These are phyloP conservation scores for Pelecanus crispus DNA, from an alignment of 2,113 vertebrate species.

Conservation along the genomic window DNA sequence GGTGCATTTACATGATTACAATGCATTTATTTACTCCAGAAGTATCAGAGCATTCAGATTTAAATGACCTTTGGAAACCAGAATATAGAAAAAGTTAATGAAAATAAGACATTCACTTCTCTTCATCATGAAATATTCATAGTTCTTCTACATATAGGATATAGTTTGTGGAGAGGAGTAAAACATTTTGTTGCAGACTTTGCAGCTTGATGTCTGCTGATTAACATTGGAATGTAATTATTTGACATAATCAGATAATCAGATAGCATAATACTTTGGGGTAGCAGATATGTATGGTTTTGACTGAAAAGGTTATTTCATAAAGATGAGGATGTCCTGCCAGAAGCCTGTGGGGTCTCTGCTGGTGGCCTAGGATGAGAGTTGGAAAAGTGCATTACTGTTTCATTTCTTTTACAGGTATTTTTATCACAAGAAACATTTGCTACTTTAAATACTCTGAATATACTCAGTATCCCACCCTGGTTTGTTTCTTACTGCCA, in stretches of 20 bases:
- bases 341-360: not conserved
- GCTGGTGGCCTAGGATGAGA: not conserved
- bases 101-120: not conserved
- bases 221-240: not conserved
- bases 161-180: not conserved
- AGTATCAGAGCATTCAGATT: not conserved
- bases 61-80: not conserved
- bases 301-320: not conserved
- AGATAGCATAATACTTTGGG: not conserved
- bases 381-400: not conserved
- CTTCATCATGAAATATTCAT: conserved; percentile 17
- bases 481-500: not conserved
- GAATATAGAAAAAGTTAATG: not conserved
- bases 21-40: not conserved
- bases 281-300: not conserved
- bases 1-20: not conserved
- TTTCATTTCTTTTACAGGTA: not conserved
- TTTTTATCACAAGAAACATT: not conserved
- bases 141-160: not conserved
- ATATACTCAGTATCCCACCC: not conserved
- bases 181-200: not conserved
- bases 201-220: not conserved
- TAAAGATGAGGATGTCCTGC: not conserved
- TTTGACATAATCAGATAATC: not conserved
- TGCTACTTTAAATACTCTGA: not conserved